Base-by-base conservation (phyloP, 2,797 vertebrate genomes). In the Hapalemur alaotrensis region DNA sequence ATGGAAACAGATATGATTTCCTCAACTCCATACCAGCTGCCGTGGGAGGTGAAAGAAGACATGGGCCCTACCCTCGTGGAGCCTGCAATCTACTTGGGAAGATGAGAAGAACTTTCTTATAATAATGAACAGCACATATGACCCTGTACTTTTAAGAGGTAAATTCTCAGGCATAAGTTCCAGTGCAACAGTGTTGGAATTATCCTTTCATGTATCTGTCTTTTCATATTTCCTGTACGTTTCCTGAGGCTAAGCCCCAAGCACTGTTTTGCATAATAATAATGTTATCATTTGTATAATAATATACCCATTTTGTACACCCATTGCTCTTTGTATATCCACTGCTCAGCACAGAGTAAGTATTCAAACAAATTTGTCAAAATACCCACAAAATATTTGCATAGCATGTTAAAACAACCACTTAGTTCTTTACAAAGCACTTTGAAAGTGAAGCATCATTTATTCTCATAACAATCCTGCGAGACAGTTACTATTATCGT, bases 391-490 rank as follows among this genome's bases (percentile, higher is more conserved):
- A 54, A 76, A 67, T 70, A 38, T 15, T 57, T 70, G 38, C 10
- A 46, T 10, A 75, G n/a, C n/a, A 65, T 13, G n/a, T 46, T 54
- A 80, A 46, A 81, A 85, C 12, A 82, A 85, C 61, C 20, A 38
- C 72, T 69, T 63, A 7, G 14, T 84, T 88, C 63, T 79, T 83
- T 79, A 30, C 41, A 79, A 87, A 87, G 59, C 28, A 38, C 83
- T 81, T 65, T 46, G 52, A 93, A 93, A 92, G 12, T 46, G 41
- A 94, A 94, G 30, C 41, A 32, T 86, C 48, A 28, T 73, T 95
- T 89, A 65, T 70, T 78, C 46, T 70, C 69, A 25, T 82, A 96
- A 80, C 59, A 86, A 83, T 41, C 28, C 54, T 82, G 38, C 70
- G 30, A 92, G 61, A 52, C 25, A 46, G 28, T 67, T 73, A 50